Evolutionary conservation across 1,140 invertebrate genomes (phyloP), one percentile per base, ranked within the genome.

Genomic region (Drosophila equinoxialis): DNA sequence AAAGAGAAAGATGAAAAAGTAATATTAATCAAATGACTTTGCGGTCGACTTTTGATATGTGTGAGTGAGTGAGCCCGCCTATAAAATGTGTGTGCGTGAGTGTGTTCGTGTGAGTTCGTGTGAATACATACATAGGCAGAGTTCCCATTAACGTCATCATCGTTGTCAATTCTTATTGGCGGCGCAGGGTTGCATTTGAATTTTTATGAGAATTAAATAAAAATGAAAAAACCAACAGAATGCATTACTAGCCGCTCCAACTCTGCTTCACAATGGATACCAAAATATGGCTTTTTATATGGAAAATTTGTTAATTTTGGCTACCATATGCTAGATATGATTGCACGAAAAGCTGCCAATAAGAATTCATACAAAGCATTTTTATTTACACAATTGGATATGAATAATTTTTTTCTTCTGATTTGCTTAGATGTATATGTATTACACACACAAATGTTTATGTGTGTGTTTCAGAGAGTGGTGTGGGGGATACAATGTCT

Each of bases 131-230:
- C 80, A 81, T 66, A 74, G 61, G 70, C 68, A 67, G 59, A 89
- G 84, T 80, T 85, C 81, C 84, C 80, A 90, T 90, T 90, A 91
- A 90, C 89, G 89, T 90, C 89, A 90, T 90, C 89, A 90, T 87
- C 83, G 83, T 91, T 59, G 89, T 90, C 89, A 91, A 39, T 90
- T 90, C 84, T 90, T 81, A 85, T 80, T 82, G 86, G 81, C 81
- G 41, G 61, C 81, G 77, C 86, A 90, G 87, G 87, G 86, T 90
- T 90, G 87, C 83, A 90, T 90, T 90, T 90, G 76, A 51, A 23
- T 51, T 51, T 51, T 51, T 51, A 51, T 51, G 45, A 51, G 45
- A 51, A 51, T 45, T 17, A 17, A 76, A 70, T 76, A 76, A 75
- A 60, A 75, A 57, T 67, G 51, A 55, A 57, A 74, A 67, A 33